Conservation (phyloP, 2,797 vertebrate species). For the Steatocranus sp. region DNA sequence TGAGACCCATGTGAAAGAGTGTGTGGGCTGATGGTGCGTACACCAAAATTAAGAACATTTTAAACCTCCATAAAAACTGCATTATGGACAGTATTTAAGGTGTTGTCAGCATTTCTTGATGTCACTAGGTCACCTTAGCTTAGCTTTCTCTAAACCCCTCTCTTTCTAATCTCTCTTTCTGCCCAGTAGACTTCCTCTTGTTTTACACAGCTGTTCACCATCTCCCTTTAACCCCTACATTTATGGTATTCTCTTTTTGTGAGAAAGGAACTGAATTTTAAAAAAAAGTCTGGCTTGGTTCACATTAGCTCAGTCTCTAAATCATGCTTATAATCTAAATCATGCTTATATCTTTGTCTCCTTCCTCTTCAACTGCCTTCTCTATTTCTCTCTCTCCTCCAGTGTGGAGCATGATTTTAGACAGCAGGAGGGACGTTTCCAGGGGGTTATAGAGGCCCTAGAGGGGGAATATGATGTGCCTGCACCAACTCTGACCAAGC, state of each 20-base stretch:
- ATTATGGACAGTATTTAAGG: not conserved
- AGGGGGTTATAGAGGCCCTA: constrained; percentile 78
- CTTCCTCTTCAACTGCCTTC: not conserved
- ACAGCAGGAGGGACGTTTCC: constrained; percentile 90
- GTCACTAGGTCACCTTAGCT: not conserved
- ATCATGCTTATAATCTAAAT: not conserved
- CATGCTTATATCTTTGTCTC: not conserved
- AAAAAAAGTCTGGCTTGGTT: constrained; percentile 7
- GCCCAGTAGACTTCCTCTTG: not conserved
- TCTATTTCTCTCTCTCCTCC: constrained; percentile 31
- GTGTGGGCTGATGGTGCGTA: constrained; percentile 9
- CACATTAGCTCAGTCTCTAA: not conserved
- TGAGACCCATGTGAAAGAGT: not conserved
- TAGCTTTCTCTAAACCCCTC: not conserved
- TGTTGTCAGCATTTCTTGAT: constrained; percentile 17
- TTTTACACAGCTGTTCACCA: constrained; percentile 12
- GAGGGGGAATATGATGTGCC: constrained; percentile 75
- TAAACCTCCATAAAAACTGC: not conserved
- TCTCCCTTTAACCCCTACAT: not conserved
- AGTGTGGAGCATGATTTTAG: constrained; percentile 97
- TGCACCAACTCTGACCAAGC: constrained; percentile 43
- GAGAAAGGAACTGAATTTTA: not conserved
- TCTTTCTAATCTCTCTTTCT: constrained; percentile 4
- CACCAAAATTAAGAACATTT: constrained; percentile 4
- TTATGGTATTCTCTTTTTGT: not conserved